phyloP scores from a whole-genome alignment of 2,888 invertebrate species.

The Agapostemon virescens region DNA sequence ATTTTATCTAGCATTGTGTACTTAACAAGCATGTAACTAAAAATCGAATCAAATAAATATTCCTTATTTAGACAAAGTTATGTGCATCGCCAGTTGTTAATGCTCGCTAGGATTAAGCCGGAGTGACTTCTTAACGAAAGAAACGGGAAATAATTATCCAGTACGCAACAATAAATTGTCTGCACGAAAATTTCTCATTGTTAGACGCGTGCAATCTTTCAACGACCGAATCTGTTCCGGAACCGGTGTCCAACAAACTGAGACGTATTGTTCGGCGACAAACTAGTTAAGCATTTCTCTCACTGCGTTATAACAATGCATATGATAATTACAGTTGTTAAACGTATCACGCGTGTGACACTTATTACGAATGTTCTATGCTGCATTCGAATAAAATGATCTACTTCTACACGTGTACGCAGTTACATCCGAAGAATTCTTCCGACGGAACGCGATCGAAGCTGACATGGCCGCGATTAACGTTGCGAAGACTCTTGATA shows the following conservation, averaged over 20 bases:
- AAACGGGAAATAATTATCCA: neutral
- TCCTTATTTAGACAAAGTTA: too few species aligned
- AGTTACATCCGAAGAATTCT: slow-evolving; percentile 4
- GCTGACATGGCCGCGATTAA: too few species aligned
- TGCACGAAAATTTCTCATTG: neutral
- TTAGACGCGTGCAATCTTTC: neutral
- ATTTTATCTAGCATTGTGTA: neutral
- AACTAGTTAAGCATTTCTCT: slow-evolving; percentile 32
- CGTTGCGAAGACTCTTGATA: too few species aligned
- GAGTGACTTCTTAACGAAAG: neutral
- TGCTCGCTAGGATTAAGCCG: too few species aligned
- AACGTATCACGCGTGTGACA: slow-evolving; percentile 46
- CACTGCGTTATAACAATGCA: slow-evolving; percentile 39
- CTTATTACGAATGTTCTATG: slow-evolving; percentile 30
- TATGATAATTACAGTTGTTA: slow-evolving; percentile 40
- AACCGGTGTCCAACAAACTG: slow-evolving; percentile 46
- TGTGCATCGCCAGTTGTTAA: too few species aligned
- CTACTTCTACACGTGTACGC: slow-evolving; percentile 33
- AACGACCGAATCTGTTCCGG: slow-evolving; percentile 17
- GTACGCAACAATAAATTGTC: slow-evolving; percentile 7
- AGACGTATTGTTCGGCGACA: slow-evolving; percentile 45
- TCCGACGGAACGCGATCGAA: neutral
- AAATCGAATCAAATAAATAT: neutral
- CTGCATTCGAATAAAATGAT: slow-evolving; percentile 35
- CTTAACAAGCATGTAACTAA: slow-evolving; percentile 14